Percentiles rank a stretch among this genome's conserved stretches.
phyloP scores from a whole-genome alignment of 92 coral and sea anemone genomes.

The Virgularia gustaviana region DNA sequence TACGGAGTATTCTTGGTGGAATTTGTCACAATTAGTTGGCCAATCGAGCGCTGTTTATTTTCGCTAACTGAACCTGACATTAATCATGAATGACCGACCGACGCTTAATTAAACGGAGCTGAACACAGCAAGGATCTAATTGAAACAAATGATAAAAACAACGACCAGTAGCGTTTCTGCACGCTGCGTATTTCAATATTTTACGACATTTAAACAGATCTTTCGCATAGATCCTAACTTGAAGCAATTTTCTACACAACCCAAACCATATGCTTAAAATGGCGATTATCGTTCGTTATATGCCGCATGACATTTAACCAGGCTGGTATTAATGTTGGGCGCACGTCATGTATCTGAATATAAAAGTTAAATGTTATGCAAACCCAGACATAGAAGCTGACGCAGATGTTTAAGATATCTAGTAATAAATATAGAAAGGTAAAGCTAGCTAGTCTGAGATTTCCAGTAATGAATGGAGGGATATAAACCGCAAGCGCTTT shows the following conservation, averaged over 20 bases:
- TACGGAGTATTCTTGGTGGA: conserved; percentile 21
- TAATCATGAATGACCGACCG: conserved; percentile 17
- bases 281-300: too few relatives aligned
- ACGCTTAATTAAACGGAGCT: conserved; percentile 25
- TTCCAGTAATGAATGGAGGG: too few relatives aligned
- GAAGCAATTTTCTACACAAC: neutral
- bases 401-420: too few relatives aligned
- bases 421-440: too few relatives aligned
- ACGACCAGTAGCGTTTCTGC: conserved; percentile 1
- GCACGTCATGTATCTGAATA: too few relatives aligned
- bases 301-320: too few relatives aligned
- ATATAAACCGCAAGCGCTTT: too few relatives aligned
- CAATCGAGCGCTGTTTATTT: conserved; percentile 28
- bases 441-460: too few relatives aligned
- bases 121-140: conserved; percentile 35
- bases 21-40: conserved; percentile 7
- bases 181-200: neutral
- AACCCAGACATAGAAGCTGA: too few relatives aligned
- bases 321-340: too few relatives aligned
- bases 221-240: neutral
- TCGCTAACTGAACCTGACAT: conserved; percentile 41
- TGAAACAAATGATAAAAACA: conserved; percentile 30
- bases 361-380: too few relatives aligned
- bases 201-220: neutral
- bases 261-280: neutral